phyloP scores from a whole-genome alignment of 2,888 invertebrate species.

The Helleia helle region DNA sequence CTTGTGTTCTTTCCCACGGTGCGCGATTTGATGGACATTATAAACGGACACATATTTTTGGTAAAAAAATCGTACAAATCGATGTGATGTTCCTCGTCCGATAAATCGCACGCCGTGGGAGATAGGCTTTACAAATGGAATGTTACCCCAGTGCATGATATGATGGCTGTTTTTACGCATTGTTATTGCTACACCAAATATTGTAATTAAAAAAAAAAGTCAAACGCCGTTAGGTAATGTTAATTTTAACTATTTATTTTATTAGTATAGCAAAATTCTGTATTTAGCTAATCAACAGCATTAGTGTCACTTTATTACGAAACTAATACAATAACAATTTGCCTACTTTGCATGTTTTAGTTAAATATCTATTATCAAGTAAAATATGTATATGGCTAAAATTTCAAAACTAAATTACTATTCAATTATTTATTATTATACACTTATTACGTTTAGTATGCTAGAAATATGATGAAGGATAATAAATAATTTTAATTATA shows the following conservation, averaged over 20 bases:
- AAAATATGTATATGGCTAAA: constrained; percentile 67
- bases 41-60: not conserved
- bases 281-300: constrained; percentile 40
- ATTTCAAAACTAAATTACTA: constrained; percentile 71
- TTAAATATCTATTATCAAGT: constrained; percentile 57
- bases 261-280: constrained; percentile 27
- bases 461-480: constrained; percentile 75
- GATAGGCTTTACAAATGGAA: constrained; percentile 19
- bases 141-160: constrained; percentile 33
- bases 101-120: not conserved
- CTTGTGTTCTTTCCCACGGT: not conserved
- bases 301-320: constrained; percentile 45
- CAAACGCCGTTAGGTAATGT: constrained; percentile 52
- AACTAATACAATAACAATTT: constrained; percentile 65
- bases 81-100: not conserved
- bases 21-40: not conserved
- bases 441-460: constrained; percentile 76
- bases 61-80: not conserved
- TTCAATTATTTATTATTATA: constrained; percentile 75
- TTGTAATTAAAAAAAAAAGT: constrained; percentile 55
- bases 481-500: constrained; percentile 77
- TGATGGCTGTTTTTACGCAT: constrained; percentile 46
- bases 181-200: constrained; percentile 68
- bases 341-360: constrained; percentile 65
- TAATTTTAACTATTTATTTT: constrained; percentile 35